Conservation (phyloP, 2,797 vertebrate genomes). For the Hapalemur alaotrensis region DNA sequence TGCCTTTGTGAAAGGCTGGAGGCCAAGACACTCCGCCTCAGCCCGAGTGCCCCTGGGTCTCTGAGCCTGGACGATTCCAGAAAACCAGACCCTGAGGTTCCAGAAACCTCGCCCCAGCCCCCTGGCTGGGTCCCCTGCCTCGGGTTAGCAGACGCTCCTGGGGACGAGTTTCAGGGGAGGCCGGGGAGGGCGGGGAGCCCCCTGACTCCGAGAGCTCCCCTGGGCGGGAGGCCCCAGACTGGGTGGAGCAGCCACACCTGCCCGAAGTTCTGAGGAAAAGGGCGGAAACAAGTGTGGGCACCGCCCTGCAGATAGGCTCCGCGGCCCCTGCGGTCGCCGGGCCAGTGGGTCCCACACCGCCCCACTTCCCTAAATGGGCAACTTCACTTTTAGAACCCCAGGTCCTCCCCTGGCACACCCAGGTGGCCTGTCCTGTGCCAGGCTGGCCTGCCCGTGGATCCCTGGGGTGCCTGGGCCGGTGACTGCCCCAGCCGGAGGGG, state of each 20-base stretch:
- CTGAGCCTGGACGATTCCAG: not conserved
- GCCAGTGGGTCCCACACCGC: slow-evolving; percentile 19
- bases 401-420: slow-evolving; percentile 8
- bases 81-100: not conserved
- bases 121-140: not conserved
- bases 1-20: not conserved
- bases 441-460: not conserved
- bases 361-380: slow-evolving; percentile 73
- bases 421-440: not conserved
- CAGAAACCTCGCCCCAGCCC: not conserved
- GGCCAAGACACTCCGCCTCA: not conserved
- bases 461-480: not conserved
- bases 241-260: slow-evolving; percentile 70
- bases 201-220: not conserved
- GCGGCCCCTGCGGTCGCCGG: slow-evolving; percentile 32
- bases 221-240: not conserved
- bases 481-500: slow-evolving; percentile 30
- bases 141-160: too few relatives aligned
- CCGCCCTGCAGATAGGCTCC: not conserved
- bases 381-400: slow-evolving; percentile 30
- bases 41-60: not conserved
- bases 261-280: slow-evolving; percentile 60
- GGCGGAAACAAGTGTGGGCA: slow-evolving; percentile 33
- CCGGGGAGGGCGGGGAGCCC: not conserved
- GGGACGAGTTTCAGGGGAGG: not conserved